A percentile compares a stretch with the other conserved stretches of the same genome.
These are phyloP conservation scores for Oxygymnocypris stewartii DNA, from an alignment of 2,113 vertebrate species.

Conservation along the genomic window DNA sequence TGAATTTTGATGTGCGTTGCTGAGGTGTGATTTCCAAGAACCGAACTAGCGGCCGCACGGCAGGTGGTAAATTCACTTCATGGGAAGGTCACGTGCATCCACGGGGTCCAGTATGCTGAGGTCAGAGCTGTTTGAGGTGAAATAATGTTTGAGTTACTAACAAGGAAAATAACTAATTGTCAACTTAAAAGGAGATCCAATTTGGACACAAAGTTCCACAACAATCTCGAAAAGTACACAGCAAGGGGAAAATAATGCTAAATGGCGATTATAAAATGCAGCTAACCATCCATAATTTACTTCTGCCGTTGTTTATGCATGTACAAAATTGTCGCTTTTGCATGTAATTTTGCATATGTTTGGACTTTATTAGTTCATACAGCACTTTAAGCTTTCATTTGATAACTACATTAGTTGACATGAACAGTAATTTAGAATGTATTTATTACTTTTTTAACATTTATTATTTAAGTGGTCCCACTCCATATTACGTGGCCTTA, in stretches of 20 bases:
- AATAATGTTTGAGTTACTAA: background rate
- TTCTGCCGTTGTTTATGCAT: background rate
- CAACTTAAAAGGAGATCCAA: background rate
- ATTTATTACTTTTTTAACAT: too few species aligned
- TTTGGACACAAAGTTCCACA: too few species aligned
- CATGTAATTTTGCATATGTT: background rate
- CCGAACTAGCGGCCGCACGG: background rate
- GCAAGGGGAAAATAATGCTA: background rate
- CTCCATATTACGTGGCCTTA: too few species aligned
- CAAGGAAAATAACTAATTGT: background rate
- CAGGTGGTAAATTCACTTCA: slow-evolving; percentile 21
- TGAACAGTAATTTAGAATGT: too few species aligned
- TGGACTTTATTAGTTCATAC: background rate
- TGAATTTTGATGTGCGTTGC: slow-evolving; percentile 27
- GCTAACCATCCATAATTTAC: background rate
- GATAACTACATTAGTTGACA: too few species aligned
- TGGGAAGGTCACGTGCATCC: slow-evolving; percentile 1
- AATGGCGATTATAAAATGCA: background rate
- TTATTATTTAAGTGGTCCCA: too few species aligned
- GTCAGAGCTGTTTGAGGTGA: background rate
- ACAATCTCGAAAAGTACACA: background rate
- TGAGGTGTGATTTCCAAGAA: slow-evolving; percentile 23
- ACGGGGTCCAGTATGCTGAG: background rate
- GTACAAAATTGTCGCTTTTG: background rate
- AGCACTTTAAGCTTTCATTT: background rate